These are phyloP conservation scores for Calliopum simillimum DNA, from an alignment of 2,888 invertebrate species.

Conservation along the genomic window DNA sequence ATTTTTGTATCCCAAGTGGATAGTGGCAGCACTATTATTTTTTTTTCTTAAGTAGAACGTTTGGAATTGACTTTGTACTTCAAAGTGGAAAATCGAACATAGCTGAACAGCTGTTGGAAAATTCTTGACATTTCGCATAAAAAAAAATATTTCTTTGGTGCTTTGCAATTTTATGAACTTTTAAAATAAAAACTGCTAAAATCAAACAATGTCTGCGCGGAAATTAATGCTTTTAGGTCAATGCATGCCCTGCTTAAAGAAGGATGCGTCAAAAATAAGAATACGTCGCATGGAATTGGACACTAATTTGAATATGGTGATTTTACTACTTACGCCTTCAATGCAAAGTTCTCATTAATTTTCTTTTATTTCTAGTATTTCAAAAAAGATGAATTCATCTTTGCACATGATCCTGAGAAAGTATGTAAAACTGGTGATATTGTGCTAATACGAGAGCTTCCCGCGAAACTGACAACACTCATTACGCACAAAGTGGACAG, in stretches of 20 bases:
- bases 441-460: slow-evolving; percentile 81
- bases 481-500: slow-evolving; percentile 85
- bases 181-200: slow-evolving; percentile 34
- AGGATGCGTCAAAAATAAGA: slow-evolving; percentile 82
- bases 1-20: no score
- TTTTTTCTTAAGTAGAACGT: no score
- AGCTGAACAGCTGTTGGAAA: background rate
- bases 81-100: no score
- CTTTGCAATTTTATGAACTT: slow-evolving; percentile 22
- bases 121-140: background rate
- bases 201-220: slow-evolving; percentile 66
- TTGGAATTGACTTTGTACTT: no score
- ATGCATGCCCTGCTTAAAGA: slow-evolving; percentile 82
- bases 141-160: background rate
- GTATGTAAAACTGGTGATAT: slow-evolving; percentile 85
- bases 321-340: background rate
- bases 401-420: slow-evolving; percentile 83
- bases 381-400: slow-evolving; percentile 76
- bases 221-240: slow-evolving; percentile 76
- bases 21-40: no score
- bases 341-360: background rate
- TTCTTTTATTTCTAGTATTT: slow-evolving; percentile 77
- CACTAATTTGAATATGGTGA: slow-evolving; percentile 82
- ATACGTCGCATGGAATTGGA: slow-evolving; percentile 82
- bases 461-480: slow-evolving; percentile 78